Evolutionary conservation across 1,140 invertebrate genomes (phyloP).

Genomic region (Pseudomyrmex pallidus): DNA sequence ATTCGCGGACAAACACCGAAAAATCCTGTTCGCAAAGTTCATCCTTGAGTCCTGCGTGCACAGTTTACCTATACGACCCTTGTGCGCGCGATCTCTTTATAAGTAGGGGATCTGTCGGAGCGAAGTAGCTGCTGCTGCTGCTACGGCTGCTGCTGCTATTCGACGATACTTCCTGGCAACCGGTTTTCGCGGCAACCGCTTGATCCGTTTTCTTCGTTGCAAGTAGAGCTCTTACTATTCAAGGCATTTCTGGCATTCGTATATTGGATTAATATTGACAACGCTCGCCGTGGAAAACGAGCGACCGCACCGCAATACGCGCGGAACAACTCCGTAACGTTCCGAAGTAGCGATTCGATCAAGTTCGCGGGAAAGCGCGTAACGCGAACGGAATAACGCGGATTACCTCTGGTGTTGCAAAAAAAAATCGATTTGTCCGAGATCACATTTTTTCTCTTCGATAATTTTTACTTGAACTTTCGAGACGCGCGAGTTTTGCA

Average conservation of each 20-base stretch:
- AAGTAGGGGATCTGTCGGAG: conserved; percentile 68
- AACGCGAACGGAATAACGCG: neutral
- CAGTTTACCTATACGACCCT: conserved; percentile 23
- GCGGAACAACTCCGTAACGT: neutral
- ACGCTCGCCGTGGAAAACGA: neutral
- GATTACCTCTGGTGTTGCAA: conserved; percentile 19
- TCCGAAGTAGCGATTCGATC: conserved; percentile 31
- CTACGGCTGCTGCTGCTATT: conserved; percentile 52
- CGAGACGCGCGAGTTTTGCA: neutral
- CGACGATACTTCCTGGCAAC: conserved; percentile 71
- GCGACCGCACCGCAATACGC: neutral
- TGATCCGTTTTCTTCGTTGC: conserved; percentile 74
- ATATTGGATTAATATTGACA: conserved; percentile 51
- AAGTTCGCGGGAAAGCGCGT: neutral
- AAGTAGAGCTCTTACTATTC: conserved; percentile 58
- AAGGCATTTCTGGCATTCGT: conserved; percentile 52
- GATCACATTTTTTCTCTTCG: neutral
- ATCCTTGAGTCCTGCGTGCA: conserved; percentile 12
- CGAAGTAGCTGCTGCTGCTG: conserved; percentile 57
- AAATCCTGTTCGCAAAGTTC: conserved; percentile 54
- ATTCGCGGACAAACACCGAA: conserved; percentile 37
- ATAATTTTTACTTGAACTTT: neutral
- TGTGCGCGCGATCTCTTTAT: conserved; percentile 12
- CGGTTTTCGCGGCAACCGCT: conserved; percentile 70
- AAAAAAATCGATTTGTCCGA: conserved; percentile 4